phyloP scores from a whole-genome alignment of 2,113 vertebrate species.

The Dolichallabes microphthalmus region DNA sequence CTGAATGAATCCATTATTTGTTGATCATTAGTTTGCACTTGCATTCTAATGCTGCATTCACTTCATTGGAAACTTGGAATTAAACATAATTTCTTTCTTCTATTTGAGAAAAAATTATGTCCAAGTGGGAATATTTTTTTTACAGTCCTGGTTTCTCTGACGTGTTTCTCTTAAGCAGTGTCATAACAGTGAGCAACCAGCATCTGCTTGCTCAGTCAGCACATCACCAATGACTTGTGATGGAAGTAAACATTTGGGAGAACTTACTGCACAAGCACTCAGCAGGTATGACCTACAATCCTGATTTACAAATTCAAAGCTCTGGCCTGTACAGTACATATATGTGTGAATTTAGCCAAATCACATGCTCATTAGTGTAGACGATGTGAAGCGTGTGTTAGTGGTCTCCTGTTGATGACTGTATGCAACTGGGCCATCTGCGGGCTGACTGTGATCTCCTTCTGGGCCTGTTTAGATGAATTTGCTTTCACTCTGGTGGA shows the following conservation, averaged over 20 bases:
- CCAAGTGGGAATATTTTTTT: not conserved
- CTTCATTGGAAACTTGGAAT: not conserved
- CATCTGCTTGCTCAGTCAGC: not conserved
- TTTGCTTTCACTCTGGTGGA: slow-evolving; percentile 27
- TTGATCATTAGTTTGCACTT: not conserved
- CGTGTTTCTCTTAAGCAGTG: not conserved
- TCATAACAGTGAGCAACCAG: not conserved
- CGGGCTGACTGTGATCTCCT: slow-evolving; percentile 12
- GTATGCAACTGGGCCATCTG: slow-evolving; percentile 12
- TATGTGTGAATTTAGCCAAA: not conserved
- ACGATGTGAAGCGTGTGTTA: slow-evolving; percentile 18
- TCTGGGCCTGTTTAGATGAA: slow-evolving; percentile 26
- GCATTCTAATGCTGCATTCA: not conserved
- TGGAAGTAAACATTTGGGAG: not conserved
- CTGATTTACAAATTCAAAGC: slow-evolving; percentile 14
- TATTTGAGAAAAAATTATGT: not conserved
- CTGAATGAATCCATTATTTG: not conserved
- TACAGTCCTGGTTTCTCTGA: not conserved
- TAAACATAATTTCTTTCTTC: not conserved
- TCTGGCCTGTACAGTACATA: slow-evolving; percentile 13
- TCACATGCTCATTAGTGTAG: not conserved
- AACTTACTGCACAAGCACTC: not conserved
- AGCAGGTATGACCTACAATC: not conserved
- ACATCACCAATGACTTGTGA: not conserved
- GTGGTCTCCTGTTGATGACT: slow-evolving; percentile 18